These are phyloP conservation scores for Rhysida immarginata DNA, from an alignment of 1,140 invertebrate genomes.

Conservation along the genomic window DNA sequence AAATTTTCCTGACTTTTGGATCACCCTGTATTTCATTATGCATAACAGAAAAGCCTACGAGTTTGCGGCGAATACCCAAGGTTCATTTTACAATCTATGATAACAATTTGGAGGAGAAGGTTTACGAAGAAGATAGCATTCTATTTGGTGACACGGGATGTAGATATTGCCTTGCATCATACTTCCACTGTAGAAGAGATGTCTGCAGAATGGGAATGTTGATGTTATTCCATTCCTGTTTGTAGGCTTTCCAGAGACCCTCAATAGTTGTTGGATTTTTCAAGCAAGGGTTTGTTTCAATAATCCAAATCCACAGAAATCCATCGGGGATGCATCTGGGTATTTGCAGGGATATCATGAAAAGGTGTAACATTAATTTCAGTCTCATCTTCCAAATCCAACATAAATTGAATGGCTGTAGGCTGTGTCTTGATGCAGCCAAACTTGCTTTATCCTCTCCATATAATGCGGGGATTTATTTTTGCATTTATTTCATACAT, in stretches of 20 bases:
- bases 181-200: no score
- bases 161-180: not conserved
- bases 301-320: not conserved
- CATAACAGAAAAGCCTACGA: no score
- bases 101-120: no score
- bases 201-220: not conserved
- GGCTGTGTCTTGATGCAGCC: not conserved
- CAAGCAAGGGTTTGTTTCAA: not conserved
- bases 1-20: no score
- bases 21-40: no score
- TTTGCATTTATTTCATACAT: no score
- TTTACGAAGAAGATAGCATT: no score
- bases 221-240: not conserved
- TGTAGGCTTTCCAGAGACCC: not conserved
- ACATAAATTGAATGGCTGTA: not conserved
- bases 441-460: no score
- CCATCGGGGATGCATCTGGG: not conserved
- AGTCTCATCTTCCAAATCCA: not conserved
- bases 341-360: not conserved
- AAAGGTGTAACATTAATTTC: not conserved
- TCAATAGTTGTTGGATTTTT: not conserved
- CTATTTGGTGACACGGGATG: no score
- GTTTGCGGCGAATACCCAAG: no score
- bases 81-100: no score
- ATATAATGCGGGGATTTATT: no score